Percentiles rank a stretch among this genome's conserved stretches.
Conservation (phyloP, 2,113 vertebrate genomes). For the Odobenus rosmarus region DNA sequence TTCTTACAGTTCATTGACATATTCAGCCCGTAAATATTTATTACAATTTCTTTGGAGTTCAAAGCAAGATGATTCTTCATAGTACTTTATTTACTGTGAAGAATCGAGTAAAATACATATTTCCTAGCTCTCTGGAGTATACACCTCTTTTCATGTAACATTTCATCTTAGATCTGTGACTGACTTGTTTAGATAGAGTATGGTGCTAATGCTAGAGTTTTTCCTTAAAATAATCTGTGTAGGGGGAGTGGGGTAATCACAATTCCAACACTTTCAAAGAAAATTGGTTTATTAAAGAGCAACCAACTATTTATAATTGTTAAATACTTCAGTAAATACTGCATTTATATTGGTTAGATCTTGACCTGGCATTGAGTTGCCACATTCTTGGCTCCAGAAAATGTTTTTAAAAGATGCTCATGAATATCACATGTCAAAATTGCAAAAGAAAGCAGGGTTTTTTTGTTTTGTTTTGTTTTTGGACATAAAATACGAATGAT, state of each 20-base stretch:
- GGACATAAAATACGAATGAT: slow-evolving; percentile 31
- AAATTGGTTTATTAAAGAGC: slow-evolving; percentile 47
- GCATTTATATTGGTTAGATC: slow-evolving; percentile 25
- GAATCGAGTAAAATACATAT: background rate
- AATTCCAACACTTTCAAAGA: background rate
- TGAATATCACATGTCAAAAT: slow-evolving; percentile 53
- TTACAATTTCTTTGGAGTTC: slow-evolving; percentile 23
- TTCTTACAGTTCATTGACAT: background rate
- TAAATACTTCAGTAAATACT: slow-evolving; percentile 8
- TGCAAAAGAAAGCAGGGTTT: slow-evolving; percentile 34
- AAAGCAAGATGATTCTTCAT: slow-evolving; percentile 2
- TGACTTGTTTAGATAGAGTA: background rate
- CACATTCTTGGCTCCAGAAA: slow-evolving; percentile 61
- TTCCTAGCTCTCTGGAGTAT: slow-evolving; percentile 14
- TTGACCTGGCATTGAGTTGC: slow-evolving; percentile 41
- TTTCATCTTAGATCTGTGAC: background rate
- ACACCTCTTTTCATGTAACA: background rate
- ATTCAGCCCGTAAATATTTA: background rate
- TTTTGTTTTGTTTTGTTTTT: slow-evolving; percentile 33
- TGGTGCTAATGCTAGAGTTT: background rate
- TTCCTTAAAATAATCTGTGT: slow-evolving; percentile 37
- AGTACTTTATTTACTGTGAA: background rate
- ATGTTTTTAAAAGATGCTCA: slow-evolving; percentile 62
- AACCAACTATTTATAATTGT: slow-evolving; percentile 2
- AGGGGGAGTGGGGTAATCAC: background rate